These are phyloP conservation scores for Pseudopipra pipra DNA, from an alignment of 2,113 vertebrate species.

Conservation along the genomic window DNA sequence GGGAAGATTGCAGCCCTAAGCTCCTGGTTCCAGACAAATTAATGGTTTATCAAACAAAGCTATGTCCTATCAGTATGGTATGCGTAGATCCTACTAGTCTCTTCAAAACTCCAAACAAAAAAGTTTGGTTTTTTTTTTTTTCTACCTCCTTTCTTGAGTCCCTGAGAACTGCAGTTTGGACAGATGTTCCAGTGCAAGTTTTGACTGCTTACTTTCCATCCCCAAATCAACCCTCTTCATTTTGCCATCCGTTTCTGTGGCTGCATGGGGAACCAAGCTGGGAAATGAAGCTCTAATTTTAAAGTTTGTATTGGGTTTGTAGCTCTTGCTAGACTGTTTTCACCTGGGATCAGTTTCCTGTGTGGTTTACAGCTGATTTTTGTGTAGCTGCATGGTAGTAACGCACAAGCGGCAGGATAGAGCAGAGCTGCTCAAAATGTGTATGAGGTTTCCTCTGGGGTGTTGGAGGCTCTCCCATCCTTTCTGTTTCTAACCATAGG, in stretches of 20 bases:
- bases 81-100: neutral
- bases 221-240: neutral
- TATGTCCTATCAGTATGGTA: neutral
- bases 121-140: too few relatives aligned
- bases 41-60: neutral
- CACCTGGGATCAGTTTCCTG: neutral
- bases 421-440: neutral
- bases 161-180: neutral
- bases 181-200: conserved; percentile 41
- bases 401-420: neutral
- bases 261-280: neutral
- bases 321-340: conserved; percentile 3
- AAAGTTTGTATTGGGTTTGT: neutral
- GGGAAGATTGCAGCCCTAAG: neutral
- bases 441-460: neutral
- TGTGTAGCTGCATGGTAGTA: neutral
- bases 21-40: neutral
- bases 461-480: neutral
- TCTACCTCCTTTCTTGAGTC: neutral
- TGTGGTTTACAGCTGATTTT: neutral
- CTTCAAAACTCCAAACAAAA: neutral
- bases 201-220: neutral
- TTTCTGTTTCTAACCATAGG: neutral
- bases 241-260: conserved; percentile 36
- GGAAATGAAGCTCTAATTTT: conserved; percentile 13